These are phyloP conservation scores for Thymelicus lineola DNA, from an alignment of 2,888 invertebrate genomes.

Conservation along the genomic window DNA sequence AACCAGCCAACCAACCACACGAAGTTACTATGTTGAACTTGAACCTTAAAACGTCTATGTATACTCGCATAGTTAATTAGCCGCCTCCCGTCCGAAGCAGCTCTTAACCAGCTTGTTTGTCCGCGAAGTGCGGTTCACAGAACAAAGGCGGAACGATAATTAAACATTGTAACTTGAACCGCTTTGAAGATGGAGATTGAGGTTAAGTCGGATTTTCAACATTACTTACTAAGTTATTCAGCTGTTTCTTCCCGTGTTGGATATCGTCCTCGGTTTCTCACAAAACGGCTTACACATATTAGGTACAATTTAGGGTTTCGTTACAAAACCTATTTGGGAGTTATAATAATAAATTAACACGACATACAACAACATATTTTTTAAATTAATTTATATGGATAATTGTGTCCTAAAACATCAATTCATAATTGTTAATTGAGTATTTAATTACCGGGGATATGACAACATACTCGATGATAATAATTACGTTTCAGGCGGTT, in stretches of 20 bases:
- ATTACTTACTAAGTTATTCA: conserved; percentile 6
- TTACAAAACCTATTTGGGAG: no score
- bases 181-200: not conserved
- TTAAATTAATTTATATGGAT: no score
- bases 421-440: no score
- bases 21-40: not conserved
- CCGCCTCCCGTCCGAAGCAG: not conserved
- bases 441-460: no score
- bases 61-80: not conserved
- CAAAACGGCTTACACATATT: not conserved
- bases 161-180: conserved; percentile 14
- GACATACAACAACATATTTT: no score
- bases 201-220: conserved; percentile 6
- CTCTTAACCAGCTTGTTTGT: conserved; percentile 39
- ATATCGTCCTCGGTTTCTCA: not conserved
- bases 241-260: not conserved
- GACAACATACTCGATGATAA: no score
- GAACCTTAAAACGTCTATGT: not conserved
- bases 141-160: conserved; percentile 6
- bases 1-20: no score
- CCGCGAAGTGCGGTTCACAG: conserved; percentile 41
- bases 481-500: no score
- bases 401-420: no score
- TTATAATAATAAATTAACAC: no score
- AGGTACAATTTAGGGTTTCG: no score